Conservation (phyloP, 2,797 vertebrate genomes). For the Paguma larvata region DNA sequence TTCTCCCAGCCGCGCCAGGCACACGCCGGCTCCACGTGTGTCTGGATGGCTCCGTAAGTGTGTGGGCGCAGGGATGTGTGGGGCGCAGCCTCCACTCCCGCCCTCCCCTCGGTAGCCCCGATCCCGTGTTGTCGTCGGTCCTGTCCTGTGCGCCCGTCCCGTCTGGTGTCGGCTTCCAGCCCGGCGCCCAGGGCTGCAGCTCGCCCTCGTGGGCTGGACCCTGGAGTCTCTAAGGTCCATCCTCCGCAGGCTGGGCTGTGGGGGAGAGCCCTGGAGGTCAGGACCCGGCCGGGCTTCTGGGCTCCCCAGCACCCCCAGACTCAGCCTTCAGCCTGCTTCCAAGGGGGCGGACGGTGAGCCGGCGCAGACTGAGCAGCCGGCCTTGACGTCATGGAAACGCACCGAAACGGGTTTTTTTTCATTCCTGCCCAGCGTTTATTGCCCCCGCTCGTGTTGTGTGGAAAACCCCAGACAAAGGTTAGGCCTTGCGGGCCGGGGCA, state of each 20-base stretch:
- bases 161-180: no score
- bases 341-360: not conserved
- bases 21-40: no score
- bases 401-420: not conserved
- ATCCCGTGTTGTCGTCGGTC: not conserved
- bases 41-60: no score
- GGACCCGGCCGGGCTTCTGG: fast-evolving
- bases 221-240: not conserved
- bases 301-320: not conserved
- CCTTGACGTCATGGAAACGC: not conserved
- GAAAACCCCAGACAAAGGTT: not conserved
- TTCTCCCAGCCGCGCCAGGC: no score
- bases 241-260: not conserved
- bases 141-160: fast-evolving
- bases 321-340: not conserved
- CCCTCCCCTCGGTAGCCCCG: fast-evolving
- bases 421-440: no score
- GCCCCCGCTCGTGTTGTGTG: not conserved
- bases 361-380: no score
- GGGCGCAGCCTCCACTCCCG: not conserved
- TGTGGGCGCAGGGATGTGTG: not conserved
- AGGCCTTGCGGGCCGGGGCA: no score
- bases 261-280: not conserved
- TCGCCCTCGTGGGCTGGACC: not conserved
- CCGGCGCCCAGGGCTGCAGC: fast-evolving